Percentiles rank a stretch among this genome's conserved stretches.
These are phyloP conservation scores for Eubasilissa splendida DNA, from an alignment of 2,888 invertebrate genomes.

Conservation along the genomic window DNA sequence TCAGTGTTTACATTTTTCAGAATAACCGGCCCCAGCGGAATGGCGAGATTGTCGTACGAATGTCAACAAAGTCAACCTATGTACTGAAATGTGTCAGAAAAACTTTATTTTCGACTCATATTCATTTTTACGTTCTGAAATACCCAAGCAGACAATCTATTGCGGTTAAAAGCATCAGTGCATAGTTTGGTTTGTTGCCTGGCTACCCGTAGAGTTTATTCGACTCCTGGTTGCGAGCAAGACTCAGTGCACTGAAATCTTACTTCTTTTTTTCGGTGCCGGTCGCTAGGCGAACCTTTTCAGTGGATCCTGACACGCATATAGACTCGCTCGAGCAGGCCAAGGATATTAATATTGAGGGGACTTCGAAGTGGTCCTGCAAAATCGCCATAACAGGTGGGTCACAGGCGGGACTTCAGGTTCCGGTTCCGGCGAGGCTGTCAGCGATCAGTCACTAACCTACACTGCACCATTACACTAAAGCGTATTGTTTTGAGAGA, in stretches of 20 bases:
- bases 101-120: background rate
- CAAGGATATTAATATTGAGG: constrained; percentile 97
- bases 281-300: constrained; percentile 89
- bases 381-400: constrained; percentile 99
- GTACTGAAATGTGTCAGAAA: background rate
- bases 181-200: background rate
- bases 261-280: constrained; percentile 47
- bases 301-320: constrained; percentile 97
- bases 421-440: constrained; percentile 67
- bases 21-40: background rate
- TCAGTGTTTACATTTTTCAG: constrained; percentile 4
- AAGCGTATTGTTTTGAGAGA: constrained; percentile 32
- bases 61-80: constrained; percentile 4
- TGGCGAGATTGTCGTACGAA: background rate
- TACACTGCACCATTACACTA: background rate
- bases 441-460: constrained; percentile 61
- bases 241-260: constrained; percentile 27
- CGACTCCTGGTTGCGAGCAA: constrained; percentile 15
- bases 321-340: constrained; percentile 98
- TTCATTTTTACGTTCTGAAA: too few species aligned
- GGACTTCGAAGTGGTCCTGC: constrained; percentile 99
- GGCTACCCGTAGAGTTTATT: background rate
- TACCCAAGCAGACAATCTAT: too few species aligned
- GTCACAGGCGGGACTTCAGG: constrained; percentile 64
- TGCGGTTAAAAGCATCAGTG: too few species aligned